These are phyloP conservation scores for Maccullochella peelii DNA, from an alignment of 2,113 vertebrate species.

Conservation along the genomic window DNA sequence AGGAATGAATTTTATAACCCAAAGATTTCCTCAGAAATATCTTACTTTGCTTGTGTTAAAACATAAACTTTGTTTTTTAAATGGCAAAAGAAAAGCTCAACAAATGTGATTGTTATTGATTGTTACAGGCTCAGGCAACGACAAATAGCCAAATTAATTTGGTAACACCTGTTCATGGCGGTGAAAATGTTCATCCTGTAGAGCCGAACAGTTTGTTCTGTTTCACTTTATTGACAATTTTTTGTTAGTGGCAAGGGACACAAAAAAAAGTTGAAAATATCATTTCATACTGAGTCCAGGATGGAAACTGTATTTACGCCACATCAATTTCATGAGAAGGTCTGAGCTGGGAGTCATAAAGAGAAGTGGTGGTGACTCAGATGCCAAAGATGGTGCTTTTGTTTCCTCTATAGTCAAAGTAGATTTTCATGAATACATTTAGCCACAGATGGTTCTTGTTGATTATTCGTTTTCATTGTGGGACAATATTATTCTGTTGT, in stretches of 20 bases:
- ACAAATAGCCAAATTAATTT: neutral
- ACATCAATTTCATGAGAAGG: constrained; percentile 12
- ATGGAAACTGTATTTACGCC: constrained; percentile 17
- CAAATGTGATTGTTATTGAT: neutral
- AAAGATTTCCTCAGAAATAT: neutral
- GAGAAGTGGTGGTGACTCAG: neutral
- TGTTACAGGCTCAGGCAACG: neutral
- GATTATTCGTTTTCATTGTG: neutral
- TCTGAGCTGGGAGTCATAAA: constrained; percentile 17
- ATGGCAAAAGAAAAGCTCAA: constrained; percentile 1
- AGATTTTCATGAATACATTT: neutral
- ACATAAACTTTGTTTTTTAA: neutral
- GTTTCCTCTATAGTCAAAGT: constrained; percentile 15
- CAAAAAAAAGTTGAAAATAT: constrained; percentile 15
- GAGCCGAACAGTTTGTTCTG: neutral
- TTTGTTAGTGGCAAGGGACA: neutral
- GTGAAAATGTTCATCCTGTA: constrained; percentile 9
- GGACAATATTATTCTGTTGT: neutral
- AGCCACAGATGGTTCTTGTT: constrained; percentile 27
- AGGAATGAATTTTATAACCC: neutral
- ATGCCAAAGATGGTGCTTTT: constrained; percentile 19
- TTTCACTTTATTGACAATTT: constrained; percentile 11
- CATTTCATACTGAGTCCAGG: neutral
- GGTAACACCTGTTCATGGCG: neutral
- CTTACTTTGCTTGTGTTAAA: neutral